A percentile compares a stretch with the other conserved stretches of the same genome.
Evolutionary conservation across 2,888 invertebrate genomes (phyloP).

Genomic region (Drosophila maculinotata): DNA sequence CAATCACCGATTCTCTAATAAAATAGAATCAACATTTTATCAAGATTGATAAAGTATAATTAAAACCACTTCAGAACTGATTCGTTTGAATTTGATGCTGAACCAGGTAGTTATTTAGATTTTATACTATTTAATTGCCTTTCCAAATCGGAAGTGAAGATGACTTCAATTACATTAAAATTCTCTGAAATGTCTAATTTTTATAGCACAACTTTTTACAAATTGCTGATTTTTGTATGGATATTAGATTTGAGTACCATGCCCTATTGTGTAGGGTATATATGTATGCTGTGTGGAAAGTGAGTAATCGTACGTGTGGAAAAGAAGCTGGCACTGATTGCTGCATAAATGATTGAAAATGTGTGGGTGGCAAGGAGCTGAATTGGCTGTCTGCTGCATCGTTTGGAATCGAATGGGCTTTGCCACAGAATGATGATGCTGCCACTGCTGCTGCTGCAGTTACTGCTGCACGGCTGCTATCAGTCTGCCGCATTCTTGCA

Average conservation of each 20-base stretch:
- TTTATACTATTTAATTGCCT: too few species aligned
- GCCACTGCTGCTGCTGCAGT: slow-evolving; percentile 1
- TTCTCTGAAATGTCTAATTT: too few species aligned
- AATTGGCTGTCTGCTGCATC: slow-evolving; percentile 13
- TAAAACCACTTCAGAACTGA: neutral
- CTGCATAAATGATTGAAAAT: slow-evolving; percentile 75
- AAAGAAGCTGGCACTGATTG: slow-evolving; percentile 70
- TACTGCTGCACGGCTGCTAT: slow-evolving; percentile 44
- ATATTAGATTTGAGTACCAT: too few species aligned
- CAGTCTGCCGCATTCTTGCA: slow-evolving; percentile 58
- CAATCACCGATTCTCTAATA: neutral
- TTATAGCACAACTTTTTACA: neutral
- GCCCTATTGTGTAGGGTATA: slow-evolving; percentile 5
- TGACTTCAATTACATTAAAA: too few species aligned
- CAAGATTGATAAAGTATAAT: neutral
- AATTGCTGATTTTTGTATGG: too few species aligned
- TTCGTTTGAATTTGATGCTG: too few species aligned
- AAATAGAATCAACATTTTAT: neutral
- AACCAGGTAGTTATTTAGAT: too few species aligned
- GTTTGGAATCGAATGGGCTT: slow-evolving; percentile 38
- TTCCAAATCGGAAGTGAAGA: too few species aligned
- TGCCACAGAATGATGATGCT: slow-evolving; percentile 26
- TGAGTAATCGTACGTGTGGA: slow-evolving; percentile 74
- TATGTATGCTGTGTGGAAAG: slow-evolving; percentile 30
- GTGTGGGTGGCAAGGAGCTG: slow-evolving; percentile 21